Base-by-base conservation (phyloP, 2,888 invertebrate species). In the Alsophila aescularia region DNA sequence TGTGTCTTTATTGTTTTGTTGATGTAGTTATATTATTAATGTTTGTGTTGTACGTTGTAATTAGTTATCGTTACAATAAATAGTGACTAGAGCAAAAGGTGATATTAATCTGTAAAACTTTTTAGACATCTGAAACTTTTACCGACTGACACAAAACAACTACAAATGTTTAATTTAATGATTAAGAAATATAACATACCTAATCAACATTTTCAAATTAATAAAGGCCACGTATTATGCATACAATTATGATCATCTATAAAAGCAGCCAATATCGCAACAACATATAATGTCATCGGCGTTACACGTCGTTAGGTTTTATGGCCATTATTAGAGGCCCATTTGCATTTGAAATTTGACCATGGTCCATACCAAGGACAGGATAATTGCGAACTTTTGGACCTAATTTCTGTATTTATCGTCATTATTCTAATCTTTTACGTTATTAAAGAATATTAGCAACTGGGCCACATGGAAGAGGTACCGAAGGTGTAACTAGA, bases 321-420 rank as follows among this genome's bases (percentile, higher is more conserved):
- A 47, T 47, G 18, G 47, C 36, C 52, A 47, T 53, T 47, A 53
- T 53, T 47, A 34, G 31, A 16, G 14, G 27, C 41, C 29, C 39
- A 24, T 54, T 42, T 54, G 49, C 54, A 54, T 54, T 37, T 49
- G 9, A 45, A 42, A 42, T 54, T 43, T 48, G 43, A 48, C 37
- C 37, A 47, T 39, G 6, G 12, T 1, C 16, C n/a, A 4, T 21
- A n/a, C 31, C 12, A 47, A 16, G 21, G 42, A 8, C 21, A 5
- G 32, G 39, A 15, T 41, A 52, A 47, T 31, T 32, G 32, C 24
- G 32, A 32, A 10, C 9, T 15, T 14, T 36, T 12, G 16, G 32
- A 31, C 16, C 36, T 32, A 36, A 36, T n/a, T 29, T n/a, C 36
- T 34, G 36, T 47, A 36, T 36, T 32, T 37, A 37, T 21, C 15